Conservation (phyloP, 2,113 vertebrate species). For the Pachyramphus minor region DNA sequence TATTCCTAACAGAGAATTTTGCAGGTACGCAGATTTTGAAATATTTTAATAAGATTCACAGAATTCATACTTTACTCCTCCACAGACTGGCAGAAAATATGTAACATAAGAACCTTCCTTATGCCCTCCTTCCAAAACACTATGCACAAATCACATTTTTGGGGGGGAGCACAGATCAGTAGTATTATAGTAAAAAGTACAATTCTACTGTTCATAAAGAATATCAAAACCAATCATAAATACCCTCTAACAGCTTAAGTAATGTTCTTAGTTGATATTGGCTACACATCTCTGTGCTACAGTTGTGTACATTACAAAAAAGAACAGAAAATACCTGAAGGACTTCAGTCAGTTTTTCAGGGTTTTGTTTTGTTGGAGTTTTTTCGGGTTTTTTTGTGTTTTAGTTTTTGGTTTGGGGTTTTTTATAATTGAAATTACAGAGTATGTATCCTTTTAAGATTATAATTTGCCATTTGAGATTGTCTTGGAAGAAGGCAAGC, state of each 20-base stretch:
- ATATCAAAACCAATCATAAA: neutral
- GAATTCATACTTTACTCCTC: neutral
- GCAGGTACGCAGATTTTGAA: neutral
- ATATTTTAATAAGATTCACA: neutral
- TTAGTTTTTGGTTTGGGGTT: neutral
- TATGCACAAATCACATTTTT: neutral
- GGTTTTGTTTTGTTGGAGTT: neutral
- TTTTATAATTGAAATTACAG: neutral
- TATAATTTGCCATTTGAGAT: neutral
- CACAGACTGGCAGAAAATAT: neutral
- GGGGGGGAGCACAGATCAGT: neutral
- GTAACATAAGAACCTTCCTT: neutral
- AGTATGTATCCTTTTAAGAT: neutral
- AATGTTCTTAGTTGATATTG: neutral
- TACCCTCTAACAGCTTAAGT: neutral
- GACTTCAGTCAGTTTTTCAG: neutral
- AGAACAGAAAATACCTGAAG: neutral
- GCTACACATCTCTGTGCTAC: neutral
- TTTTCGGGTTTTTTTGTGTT: neutral
- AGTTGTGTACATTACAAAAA: neutral
- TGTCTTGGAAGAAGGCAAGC: neutral
- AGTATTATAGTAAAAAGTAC: neutral
- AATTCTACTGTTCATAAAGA: neutral
- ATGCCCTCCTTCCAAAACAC: neutral
- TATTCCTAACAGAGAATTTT: neutral